Base-by-base conservation (phyloP, 2,888 invertebrate genomes). In the Cyclophora punctaria region DNA sequence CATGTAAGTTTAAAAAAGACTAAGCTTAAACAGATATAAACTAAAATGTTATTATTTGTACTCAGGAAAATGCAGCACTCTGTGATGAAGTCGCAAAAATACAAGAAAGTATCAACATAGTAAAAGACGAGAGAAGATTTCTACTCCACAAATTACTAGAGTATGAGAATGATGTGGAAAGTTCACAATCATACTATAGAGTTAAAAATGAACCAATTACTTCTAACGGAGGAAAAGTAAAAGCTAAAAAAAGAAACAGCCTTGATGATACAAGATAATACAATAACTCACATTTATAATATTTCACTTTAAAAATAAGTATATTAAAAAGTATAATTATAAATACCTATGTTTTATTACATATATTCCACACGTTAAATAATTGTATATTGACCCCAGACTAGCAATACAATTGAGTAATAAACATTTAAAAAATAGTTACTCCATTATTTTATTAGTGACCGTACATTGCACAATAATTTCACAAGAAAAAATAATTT, bases 51-150 rank as follows among this genome's bases (percentile, higher is more conserved):
- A 5, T 7, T 7, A 7, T 43, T 43, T 7, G 5, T 5, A 67
- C 66, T 44, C 65, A 95, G 95, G 95, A 95, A 87, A 95, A 95
- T 85, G 93, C 95, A 48, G 94, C 95, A 3, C 77, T 97, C 3
- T 96, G 96, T 78, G 97, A 97, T 86, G 96, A 97, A 89, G 93
- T 96, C 7, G 93, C 95, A 0, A 92, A 93, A 76, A 92, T 94
- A 57, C 96, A 97, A 80, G 94, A 95, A 66, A 94, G 94, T 74
- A 92, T 96, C 47, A 80, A 93, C 35, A 90, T 93, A 48, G 92
- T 94, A 0, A 94, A 95, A 70, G 96, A 96, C 72, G 96, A 97
- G 77, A 90, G 96, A 55, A 91, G 95, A 60, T 96, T 93, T 78
- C 82, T 97, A 44, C 83, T 96, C 35, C 91, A 93, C 58, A 95